Evolutionary conservation across 1,140 invertebrate genomes (phyloP), one percentile per base, ranked within the genome.

Genomic region (Vollenhovia emeryi): DNA sequence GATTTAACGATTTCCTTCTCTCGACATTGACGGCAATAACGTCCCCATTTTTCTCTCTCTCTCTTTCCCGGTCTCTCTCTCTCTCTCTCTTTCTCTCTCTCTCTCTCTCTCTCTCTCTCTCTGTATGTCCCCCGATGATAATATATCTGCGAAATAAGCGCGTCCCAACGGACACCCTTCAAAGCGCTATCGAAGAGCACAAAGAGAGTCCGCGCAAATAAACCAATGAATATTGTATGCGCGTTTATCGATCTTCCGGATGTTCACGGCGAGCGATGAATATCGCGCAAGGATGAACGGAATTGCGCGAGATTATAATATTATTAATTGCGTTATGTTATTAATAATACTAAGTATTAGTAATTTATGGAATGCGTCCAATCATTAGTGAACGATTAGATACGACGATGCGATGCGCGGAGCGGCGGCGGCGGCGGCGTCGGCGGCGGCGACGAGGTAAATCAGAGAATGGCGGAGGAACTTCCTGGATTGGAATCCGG

Each of bases 131-230:
- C 78, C 93, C 91, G 90, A 91, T 88, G 90, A 91, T 93, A 94
- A 94, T 93, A 95, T 95, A 96, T 96, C 96, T 96, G 95, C 95
- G 78, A 82, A 82, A 82, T 82, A 82, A 82, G 78, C 78, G 78
- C 78, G 43, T 82, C 78, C 64, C 78, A 73, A 73, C 78, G 78
- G 64, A 69, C 64, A 80, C 66, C 66, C 66, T 73, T 82, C 78
- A 82, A 82, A 82, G 78, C 78, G 66, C 36, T 82, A 71, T 82
- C 66, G 78, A 55, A n/a, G 50, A 82, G 78, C 50, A 82, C 78
- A 82, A 82, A 82, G 78, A 82, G 78, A 82, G 78, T 73, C 50
- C 66, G 78, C 78, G 78, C 78, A 82, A 82, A 82, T 82, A 82
- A 82, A 82, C 78, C 78, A 73, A 82, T 82, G 66, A 82, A 82